Base-by-base conservation (phyloP, 2,888 invertebrate species). In the Mesorhabditis sp. region DNA sequence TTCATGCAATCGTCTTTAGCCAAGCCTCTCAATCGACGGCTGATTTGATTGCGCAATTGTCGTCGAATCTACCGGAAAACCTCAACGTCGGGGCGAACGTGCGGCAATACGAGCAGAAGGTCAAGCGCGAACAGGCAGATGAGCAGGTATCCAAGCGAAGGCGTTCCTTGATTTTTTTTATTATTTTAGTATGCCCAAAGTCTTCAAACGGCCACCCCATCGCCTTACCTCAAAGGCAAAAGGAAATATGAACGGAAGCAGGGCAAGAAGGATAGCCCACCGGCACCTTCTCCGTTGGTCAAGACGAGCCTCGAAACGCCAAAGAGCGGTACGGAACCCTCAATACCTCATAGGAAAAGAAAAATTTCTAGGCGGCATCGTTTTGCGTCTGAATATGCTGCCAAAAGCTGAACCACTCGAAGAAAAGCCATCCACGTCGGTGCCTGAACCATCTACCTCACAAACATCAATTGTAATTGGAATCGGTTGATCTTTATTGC, bases 41-140 rank as follows among this genome's bases (percentile, higher is more conserved):
- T 13, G 74, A 79, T 62, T 68, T 79, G 72, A 76, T 84, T 5
- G 82, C 83, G n/a, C 81, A 83, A 65, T 71, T 83, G 70, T 77
- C 76, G 43, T 74, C 73, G 66, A 76, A 77, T 45, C 71, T 83
- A 41, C 81, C 82, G 15, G 72, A 77, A 43, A 76, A 79, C 67
- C 76, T 80, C 69, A 74, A 74, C 58, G 78, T 80, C 66, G 80
- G 74, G 62, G 70, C 81, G 64, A 75, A 72, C 50, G 74, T 77
- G 10, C 61, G 74, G 41, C 69, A 76, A 45, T 78, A 80, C 67
- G 77, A 80, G 69, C 75, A 77, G 66, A 72, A 69, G 43, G 71
- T 78, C 62, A 78, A 76, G 67, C 70, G 78, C 43, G 78, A 78
- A 62, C 67, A 70, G 41, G 76, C 72, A 61, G 80, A 78, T 65